Evolutionary conservation across 2,113 vertebrate species (phyloP).

Genomic region (Hepsetus odoe): DNA sequence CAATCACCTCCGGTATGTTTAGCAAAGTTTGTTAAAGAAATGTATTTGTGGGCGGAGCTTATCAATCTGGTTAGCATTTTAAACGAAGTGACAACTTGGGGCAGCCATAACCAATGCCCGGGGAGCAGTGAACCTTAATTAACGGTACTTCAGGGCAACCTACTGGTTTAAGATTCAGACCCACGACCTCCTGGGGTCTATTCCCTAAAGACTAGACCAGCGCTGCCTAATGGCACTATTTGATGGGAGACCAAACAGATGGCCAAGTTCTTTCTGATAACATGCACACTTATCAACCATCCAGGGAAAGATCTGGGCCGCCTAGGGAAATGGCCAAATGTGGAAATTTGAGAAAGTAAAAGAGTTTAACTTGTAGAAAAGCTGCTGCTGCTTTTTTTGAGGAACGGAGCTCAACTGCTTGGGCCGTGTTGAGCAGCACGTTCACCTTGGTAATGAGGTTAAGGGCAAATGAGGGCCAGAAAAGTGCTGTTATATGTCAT

Average conservation of each 20-base stretch:
- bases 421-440: background rate
- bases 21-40: no score
- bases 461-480: background rate
- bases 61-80: no score
- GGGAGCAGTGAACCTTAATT: no score
- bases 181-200: no score
- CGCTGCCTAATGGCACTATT: no score
- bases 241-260: background rate
- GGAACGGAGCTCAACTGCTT: background rate
- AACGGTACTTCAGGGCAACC: no score
- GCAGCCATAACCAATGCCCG: no score
- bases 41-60: no score
- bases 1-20: no score
- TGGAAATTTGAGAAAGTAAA: background rate
- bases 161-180: no score
- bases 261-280: background rate
- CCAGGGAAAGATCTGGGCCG: background rate
- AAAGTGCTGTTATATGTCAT: background rate
- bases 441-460: background rate
- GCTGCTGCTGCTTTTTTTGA: background rate
- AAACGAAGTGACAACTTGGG: no score
- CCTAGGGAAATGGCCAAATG: slow-evolving; percentile 1
- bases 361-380: background rate
- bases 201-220: no score
- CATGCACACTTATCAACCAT: background rate